Evolutionary conservation across 2,797 vertebrate genomes (phyloP).

Genomic region (Eulemur mongoz): DNA sequence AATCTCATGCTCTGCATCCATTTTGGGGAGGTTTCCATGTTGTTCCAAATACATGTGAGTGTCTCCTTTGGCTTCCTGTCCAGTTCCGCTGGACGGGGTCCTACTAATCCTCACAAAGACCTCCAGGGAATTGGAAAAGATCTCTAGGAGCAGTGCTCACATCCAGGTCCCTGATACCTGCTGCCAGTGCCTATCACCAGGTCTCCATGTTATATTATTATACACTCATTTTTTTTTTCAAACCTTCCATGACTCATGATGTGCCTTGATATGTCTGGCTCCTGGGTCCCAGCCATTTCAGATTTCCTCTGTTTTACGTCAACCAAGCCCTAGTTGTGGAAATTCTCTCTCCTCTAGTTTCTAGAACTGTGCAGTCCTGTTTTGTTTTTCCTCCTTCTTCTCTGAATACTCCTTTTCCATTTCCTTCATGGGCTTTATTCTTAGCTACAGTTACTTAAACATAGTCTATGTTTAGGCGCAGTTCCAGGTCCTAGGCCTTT

Average conservation of each 20-base stretch:
- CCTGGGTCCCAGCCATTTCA: not conserved
- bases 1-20: not conserved
- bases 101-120: not conserved
- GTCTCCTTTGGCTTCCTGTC: not conserved
- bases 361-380: not conserved
- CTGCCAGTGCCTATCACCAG: not conserved
- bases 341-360: constrained; percentile 2
- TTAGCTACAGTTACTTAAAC: not conserved
- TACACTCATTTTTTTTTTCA: not conserved
- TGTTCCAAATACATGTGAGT: not conserved
- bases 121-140: not conserved
- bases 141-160: not conserved
- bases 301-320: not conserved
- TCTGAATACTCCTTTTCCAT: not conserved
- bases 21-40: not conserved
- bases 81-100: not conserved
- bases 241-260: not conserved
- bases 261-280: not conserved
- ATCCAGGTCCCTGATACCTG: not conserved
- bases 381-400: constrained; percentile 34
- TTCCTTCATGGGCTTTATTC: not conserved
- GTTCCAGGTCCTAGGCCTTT: not conserved
- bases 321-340: not conserved
- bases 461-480: not conserved
- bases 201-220: not conserved